Evolutionary conservation across 2,797 vertebrate genomes (phyloP).

Genomic region (Chloroceryle amazona): DNA sequence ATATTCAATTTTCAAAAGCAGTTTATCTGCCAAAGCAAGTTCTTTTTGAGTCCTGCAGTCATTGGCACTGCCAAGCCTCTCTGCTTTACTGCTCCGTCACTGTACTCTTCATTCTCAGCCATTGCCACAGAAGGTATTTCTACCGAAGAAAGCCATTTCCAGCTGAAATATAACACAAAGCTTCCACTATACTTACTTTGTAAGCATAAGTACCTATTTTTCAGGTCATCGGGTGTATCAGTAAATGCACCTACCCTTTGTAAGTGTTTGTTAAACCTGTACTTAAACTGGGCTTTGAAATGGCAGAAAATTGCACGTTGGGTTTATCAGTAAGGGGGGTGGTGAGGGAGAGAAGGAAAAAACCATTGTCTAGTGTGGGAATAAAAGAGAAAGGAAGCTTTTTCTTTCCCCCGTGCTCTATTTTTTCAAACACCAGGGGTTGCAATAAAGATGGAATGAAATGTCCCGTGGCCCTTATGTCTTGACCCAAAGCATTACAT

Average conservation of each 20-base stretch:
- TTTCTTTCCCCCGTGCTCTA: neutral
- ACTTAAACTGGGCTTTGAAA: constrained; percentile 22
- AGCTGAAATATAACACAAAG: neutral
- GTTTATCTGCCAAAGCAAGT: neutral
- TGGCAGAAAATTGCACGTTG: constrained; percentile 17
- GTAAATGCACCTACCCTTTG: neutral
- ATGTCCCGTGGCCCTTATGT: neutral
- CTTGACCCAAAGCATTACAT: neutral
- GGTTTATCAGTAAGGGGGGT: neutral
- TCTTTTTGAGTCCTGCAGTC: neutral
- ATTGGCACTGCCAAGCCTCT: neutral
- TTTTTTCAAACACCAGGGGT: neutral
- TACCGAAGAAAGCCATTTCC: neutral
- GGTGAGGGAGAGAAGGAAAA: neutral
- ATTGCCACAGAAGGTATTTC: neutral
- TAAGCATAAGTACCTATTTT: neutral
- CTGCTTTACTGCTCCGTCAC: neutral
- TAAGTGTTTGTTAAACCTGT: constrained; percentile 10
- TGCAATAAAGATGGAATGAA: neutral
- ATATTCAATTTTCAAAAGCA: neutral
- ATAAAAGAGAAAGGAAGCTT: neutral
- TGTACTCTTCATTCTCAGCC: neutral
- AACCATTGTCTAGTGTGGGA: neutral
- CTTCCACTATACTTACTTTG: neutral
- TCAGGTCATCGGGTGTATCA: neutral